These are phyloP conservation scores for Manis crassicaudata DNA, from an alignment of 2,797 vertebrate species.

Conservation along the genomic window DNA sequence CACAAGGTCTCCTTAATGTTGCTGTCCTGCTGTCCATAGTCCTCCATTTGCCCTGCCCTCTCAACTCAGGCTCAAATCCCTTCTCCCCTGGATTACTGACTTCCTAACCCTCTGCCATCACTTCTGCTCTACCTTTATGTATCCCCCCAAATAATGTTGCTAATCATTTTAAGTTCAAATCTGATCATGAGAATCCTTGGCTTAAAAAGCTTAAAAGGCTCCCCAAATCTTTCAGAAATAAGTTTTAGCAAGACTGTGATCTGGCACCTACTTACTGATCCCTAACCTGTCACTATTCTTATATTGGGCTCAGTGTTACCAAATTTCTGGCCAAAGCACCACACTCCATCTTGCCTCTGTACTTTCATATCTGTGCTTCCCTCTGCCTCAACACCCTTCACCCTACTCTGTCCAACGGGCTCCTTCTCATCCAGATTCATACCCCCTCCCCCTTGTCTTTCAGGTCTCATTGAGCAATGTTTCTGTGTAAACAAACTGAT, in stretches of 20 bases:
- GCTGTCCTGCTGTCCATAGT: background rate
- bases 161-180: background rate
- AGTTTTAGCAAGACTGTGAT: background rate
- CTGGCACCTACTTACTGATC: background rate
- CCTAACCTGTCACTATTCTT: background rate
- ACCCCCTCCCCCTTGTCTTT: background rate
- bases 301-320: background rate
- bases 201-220: background rate
- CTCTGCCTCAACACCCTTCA: background rate
- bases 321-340: background rate
- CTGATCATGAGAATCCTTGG: background rate
- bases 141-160: background rate
- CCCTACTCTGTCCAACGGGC: background rate
- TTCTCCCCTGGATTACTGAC: background rate
- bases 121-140: background rate
- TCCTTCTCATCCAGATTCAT: background rate
- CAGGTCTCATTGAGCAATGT: background rate
- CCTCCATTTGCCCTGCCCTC: background rate
- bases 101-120: background rate
- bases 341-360: background rate
- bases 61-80: background rate
- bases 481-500: background rate
- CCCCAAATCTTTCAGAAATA: background rate
- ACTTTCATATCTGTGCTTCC: background rate
- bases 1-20: background rate